Percentiles rank a stretch among this genome's conserved stretches.
phyloP scores from a whole-genome alignment of 2,888 invertebrate genomes.

The Drosophila monieri region DNA sequence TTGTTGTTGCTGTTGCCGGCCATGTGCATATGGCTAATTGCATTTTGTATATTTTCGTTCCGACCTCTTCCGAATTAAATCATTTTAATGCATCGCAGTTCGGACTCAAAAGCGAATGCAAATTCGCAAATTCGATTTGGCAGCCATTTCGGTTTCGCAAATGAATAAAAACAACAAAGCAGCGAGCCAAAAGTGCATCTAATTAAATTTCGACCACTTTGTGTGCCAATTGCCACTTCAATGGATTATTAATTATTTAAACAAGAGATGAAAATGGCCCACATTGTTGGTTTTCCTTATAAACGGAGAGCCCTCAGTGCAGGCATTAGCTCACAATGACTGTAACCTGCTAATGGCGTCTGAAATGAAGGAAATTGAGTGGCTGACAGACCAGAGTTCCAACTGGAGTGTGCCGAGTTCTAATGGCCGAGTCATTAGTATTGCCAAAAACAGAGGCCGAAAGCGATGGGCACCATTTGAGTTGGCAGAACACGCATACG shows the following conservation, averaged over 20 bases:
- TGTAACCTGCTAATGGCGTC: no score
- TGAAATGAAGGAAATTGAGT: conserved; percentile 19
- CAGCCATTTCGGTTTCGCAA: conserved; percentile 28
- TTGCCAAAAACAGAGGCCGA: conserved; percentile 27
- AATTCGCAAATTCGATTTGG: conserved; percentile 47
- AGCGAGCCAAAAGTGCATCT: conserved; percentile 39
- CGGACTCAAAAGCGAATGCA: conserved; percentile 36
- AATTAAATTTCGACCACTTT: conserved; percentile 43
- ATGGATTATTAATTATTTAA: conserved; percentile 38
- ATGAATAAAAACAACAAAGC: conserved; percentile 37
- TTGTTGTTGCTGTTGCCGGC: conserved; percentile 8
- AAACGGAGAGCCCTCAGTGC: no score
- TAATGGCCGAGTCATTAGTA: conserved; percentile 42
- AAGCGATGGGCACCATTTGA: conserved; percentile 56
- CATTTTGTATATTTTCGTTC: conserved; percentile 62
- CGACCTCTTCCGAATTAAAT: conserved; percentile 37
- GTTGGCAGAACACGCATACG: conserved; percentile 73
- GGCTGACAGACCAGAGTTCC: conserved; percentile 12
- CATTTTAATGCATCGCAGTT: conserved; percentile 54
- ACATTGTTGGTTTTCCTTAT: neutral
- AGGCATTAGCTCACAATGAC: no score
- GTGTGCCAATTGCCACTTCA: conserved; percentile 45
- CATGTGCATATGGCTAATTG: conserved; percentile 57
- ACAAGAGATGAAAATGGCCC: conserved; percentile 7
- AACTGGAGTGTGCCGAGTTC: conserved; percentile 38